Evolutionary conservation across 2,888 invertebrate species (phyloP).

Genomic region (Phorcus lineatus): DNA sequence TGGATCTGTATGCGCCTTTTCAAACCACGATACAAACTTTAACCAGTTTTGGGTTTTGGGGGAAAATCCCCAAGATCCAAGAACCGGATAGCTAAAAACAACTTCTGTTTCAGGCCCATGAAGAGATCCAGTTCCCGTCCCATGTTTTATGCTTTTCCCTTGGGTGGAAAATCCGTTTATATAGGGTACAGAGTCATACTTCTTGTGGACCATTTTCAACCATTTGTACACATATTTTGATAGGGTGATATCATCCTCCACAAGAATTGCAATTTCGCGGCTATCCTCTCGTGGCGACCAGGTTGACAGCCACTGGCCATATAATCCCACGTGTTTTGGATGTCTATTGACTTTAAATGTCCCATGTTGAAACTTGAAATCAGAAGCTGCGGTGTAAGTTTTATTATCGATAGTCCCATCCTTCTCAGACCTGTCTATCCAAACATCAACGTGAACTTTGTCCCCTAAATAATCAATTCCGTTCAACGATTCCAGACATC

Average conservation of each 20-base stretch:
- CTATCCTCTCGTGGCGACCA: constrained; percentile 53
- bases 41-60: constrained; percentile 50
- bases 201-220: constrained; percentile 56
- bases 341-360: constrained; percentile 41
- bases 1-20: constrained; percentile 31
- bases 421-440: constrained; percentile 44
- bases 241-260: constrained; percentile 66
- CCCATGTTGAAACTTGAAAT: constrained; percentile 46
- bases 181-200: constrained; percentile 47
- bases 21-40: constrained; percentile 53
- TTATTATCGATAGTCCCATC: constrained; percentile 31
- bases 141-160: constrained; percentile 52
- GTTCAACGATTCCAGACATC: constrained; percentile 39
- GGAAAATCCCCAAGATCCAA: constrained; percentile 66
- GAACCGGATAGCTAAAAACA: constrained; percentile 56
- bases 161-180: constrained; percentile 59
- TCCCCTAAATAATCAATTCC: constrained; percentile 39
- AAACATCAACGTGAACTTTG: constrained; percentile 43
- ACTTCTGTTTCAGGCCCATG: constrained; percentile 42
- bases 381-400: constrained; percentile 34
- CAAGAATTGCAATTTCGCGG: constrained; percentile 61
- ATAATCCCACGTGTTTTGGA: constrained; percentile 45
- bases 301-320: constrained; percentile 56
- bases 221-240: constrained; percentile 61
- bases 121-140: constrained; percentile 31